phyloP scores from a whole-genome alignment of 2,888 invertebrate genomes.

The Temnothorax ravouxi region DNA sequence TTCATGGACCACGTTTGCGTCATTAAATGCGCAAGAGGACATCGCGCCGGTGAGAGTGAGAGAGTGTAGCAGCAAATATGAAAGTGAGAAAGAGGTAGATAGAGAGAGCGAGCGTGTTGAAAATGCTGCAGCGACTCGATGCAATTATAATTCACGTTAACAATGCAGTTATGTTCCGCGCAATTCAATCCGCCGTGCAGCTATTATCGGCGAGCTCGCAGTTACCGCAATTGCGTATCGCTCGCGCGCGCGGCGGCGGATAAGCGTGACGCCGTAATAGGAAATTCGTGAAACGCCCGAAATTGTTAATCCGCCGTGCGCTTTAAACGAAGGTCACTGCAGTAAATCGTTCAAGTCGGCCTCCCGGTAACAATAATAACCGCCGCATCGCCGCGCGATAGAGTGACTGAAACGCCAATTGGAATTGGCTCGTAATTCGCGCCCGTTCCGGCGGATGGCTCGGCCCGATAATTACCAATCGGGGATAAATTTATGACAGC shows the following conservation, averaged over 20 bases:
- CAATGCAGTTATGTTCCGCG: slow-evolving; percentile 46
- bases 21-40: slow-evolving; percentile 45
- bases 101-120: slow-evolving; percentile 4
- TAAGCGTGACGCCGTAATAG: slow-evolving; percentile 48
- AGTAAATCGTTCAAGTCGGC: slow-evolving; percentile 72
- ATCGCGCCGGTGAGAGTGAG: background rate
- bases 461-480: slow-evolving; percentile 78
- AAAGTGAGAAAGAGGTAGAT: background rate
- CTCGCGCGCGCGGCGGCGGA: slow-evolving; percentile 31
- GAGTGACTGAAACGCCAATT: slow-evolving; percentile 71
- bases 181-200: slow-evolving; percentile 40
- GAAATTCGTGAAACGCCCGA: slow-evolving; percentile 60
- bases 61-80: background rate
- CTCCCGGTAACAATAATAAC: slow-evolving; percentile 55
- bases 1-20: slow-evolving; percentile 31
- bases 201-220: slow-evolving; percentile 45
- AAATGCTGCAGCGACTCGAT: slow-evolving; percentile 34
- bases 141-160: slow-evolving; percentile 54
- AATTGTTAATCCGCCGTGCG: slow-evolving; percentile 63
- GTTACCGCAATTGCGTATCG: slow-evolving; percentile 51
- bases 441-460: slow-evolving; percentile 75
- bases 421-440: slow-evolving; percentile 78
- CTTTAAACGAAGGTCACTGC: slow-evolving; percentile 70
- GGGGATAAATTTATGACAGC: slow-evolving; percentile 78
- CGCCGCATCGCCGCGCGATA: slow-evolving; percentile 56